These are phyloP conservation scores for Ailuropoda melanoleuca DNA, from an alignment of 2,113 vertebrate genomes.

Conservation along the genomic window DNA sequence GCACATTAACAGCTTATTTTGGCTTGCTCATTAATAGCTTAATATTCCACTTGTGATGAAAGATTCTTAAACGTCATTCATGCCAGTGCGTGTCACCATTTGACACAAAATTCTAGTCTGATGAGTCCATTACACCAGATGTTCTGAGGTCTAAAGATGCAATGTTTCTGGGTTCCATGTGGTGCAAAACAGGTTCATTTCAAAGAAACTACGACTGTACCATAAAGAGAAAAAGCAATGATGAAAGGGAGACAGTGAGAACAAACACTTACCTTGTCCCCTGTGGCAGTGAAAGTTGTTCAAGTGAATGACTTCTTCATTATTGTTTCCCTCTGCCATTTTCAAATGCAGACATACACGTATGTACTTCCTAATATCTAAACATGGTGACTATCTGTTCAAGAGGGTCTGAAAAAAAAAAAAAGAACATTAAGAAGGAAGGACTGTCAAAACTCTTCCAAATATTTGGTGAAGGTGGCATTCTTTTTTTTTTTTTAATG, in stretches of 20 bases:
- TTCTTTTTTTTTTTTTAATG: too few relatives aligned
- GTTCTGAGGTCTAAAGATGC: slow-evolving; percentile 13
- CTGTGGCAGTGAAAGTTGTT: slow-evolving; percentile 91
- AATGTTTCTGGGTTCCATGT: not conserved
- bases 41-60: not conserved
- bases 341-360: slow-evolving; percentile 75
- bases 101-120: slow-evolving; percentile 25
- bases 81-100: not conserved
- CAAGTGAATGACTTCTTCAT: slow-evolving; percentile 92
- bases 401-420: slow-evolving; percentile 67
- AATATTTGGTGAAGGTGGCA: not conserved
- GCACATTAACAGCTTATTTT: not conserved
- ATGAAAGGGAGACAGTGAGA: slow-evolving; percentile 20
- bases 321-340: slow-evolving; percentile 92
- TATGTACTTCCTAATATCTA: slow-evolving; percentile 64
- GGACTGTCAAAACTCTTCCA: not conserved
- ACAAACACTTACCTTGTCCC: slow-evolving; percentile 87
- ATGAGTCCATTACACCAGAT: not conserved
- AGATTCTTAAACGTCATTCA: not conserved
- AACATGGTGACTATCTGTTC: slow-evolving; percentile 73
- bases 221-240: not conserved
- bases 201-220: not conserved
- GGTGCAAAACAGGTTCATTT: not conserved
- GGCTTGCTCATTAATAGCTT: not conserved
- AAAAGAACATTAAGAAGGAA: not conserved